Base-by-base conservation (phyloP, 2,797 vertebrate genomes). In the Silurus lanzhouensis region DNA sequence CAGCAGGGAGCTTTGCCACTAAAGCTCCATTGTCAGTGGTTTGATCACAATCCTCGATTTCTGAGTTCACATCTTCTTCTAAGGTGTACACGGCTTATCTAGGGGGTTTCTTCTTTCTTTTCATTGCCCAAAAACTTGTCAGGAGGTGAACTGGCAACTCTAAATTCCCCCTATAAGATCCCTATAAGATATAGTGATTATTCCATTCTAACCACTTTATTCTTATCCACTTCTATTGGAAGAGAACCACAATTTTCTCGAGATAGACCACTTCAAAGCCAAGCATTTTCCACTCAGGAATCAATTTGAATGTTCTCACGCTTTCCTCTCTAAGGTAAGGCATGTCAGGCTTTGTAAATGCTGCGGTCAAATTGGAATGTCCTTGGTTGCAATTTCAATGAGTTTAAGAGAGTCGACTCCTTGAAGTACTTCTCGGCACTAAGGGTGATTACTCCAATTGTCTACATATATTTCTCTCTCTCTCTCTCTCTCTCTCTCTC, bases 361-460 rank as follows among this genome's bases (percentile, higher is more conserved):
- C 83, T 60, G 75, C 15, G 5, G 44, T 55, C 38, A 58, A 77
- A 61, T 15, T 66, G 9, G 44, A 83, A 83, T 46, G 67, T 83
- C 25, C 66, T 86, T 55, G 5, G 55, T 46, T 83, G 20, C n/a
- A n/a, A 76, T 83, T 83, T 48, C 14, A 3, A 64, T 63, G 58
- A 22, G 19, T 71, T 82, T 61, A 82, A 61, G 22, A 78, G 78
- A 52, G 55, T 78, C 15, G 1, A 44, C 20, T 83, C 80, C 77
- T 71, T 86, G 75, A 86, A 83, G 81, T 83, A 66, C 64, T 64
- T 64, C 58, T 74, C 77, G 27, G 61, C 58, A 66, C 20, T 66
- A 44, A 82, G 58, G 17, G 46, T 83, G 81, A 86, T 86, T 83
- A 74, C 79, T 72, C 55, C 82, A 78, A 71, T 79, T 78, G 64